Evolutionary conservation across 2,888 invertebrate genomes (phyloP).

Genomic region (Aphodius sticticus): DNA sequence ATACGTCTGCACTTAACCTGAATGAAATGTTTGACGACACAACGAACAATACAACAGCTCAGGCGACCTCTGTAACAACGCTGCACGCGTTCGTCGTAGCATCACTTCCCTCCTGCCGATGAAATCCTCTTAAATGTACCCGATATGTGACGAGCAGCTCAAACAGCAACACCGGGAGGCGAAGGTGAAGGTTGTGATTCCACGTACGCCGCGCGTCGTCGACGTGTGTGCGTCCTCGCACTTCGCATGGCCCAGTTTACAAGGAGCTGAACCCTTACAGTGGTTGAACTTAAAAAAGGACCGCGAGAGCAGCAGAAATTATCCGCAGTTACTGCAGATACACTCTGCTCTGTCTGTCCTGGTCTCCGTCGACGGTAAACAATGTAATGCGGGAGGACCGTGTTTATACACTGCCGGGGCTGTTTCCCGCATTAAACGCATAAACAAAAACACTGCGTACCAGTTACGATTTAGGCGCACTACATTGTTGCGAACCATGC

Average conservation of each 20-base stretch:
- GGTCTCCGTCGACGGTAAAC: neutral
- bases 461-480: neutral
- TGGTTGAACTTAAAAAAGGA: too few relatives aligned
- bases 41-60: neutral
- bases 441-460: conserved; percentile 4
- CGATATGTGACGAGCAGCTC: neutral
- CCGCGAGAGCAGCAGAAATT: too few relatives aligned
- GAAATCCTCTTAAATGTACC: neutral
- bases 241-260: neutral
- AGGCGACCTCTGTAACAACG: neutral
- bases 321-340: too few relatives aligned
- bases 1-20: neutral
- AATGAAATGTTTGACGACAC: neutral
- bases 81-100: neutral
- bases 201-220: neutral
- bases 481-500: neutral
- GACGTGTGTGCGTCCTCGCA: neutral
- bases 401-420: neutral
- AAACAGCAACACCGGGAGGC: neutral
- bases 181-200: neutral
- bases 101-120: neutral
- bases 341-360: neutral
- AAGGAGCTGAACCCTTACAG: neutral
- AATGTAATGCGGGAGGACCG: neutral
- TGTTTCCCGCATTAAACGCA: neutral